Evolutionary conservation across 2,113 vertebrate genomes (phyloP), one percentile per base, ranked within the genome.

Genomic region (Glaucomys volans): DNA sequence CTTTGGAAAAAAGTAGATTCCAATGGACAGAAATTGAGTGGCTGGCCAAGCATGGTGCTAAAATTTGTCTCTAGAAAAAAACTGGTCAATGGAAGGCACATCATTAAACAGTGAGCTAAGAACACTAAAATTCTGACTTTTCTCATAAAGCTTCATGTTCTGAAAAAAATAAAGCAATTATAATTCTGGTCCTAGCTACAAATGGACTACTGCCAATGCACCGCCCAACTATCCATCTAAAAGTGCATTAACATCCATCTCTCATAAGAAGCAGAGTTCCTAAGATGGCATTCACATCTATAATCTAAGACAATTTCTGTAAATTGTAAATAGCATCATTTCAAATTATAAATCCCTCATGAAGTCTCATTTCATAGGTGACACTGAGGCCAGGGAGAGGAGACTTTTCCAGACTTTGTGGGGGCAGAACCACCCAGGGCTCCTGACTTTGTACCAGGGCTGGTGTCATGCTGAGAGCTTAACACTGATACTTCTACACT

Each of bases 41-140:
- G 7, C 59, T 50, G 17, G 7, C 59, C 92, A 66, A 10, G 2
- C 2, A 44, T 80, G 54, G 50, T 93, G 47, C 72, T 82, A 82
- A 96, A 81, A 44, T 79, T 28, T 90, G 30, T 35, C 80, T 92
- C 37, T 93, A 77, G 79, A 92, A 52, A 83, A 95, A 74, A 95
- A 52, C 52, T 81, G 37, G 44, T 26, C 12, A 52, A 32, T 90
- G 42, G 47, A 86, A 72, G 37, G 14, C 50, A 81, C 83, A 35
- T 82, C 62, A 92, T 95, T 92, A 91, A 91, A 90, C 42, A 90
- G 79, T 90, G 75, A 83, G 22, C 57, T 90, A 77, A 79, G 32
- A 16, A 59, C 52, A n/a, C 54, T 80, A 67, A 79, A 81, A 81
- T 85, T 67, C 93, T 85, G 84, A 82, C 42, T 88, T 95, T 85